These are phyloP conservation scores for Mastomys coucha DNA, from an alignment of 2,113 vertebrate species.

Conservation along the genomic window DNA sequence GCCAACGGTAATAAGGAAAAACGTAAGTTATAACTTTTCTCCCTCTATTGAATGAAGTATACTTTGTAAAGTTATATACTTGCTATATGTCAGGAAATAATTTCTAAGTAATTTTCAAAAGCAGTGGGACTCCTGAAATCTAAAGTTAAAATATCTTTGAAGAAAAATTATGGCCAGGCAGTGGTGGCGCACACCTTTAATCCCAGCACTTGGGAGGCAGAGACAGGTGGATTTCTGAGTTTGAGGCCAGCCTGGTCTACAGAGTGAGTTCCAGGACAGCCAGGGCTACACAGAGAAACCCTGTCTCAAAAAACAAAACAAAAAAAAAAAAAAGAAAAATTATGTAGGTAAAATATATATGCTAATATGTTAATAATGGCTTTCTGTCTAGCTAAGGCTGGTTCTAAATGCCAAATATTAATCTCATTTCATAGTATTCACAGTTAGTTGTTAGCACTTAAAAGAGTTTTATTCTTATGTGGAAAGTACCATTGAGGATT, in stretches of 20 bases:
- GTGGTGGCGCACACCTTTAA: no score
- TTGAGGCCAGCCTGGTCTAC: no score
- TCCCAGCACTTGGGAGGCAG: no score
- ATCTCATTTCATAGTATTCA: neutral
- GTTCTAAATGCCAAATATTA: neutral
- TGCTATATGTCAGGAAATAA: slow-evolving; percentile 30
- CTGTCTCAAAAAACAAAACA: no score
- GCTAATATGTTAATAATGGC: neutral
- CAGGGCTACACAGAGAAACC: no score
- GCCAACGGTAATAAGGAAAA: slow-evolving; percentile 96
- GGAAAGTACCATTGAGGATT: neutral
- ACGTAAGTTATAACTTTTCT: slow-evolving; percentile 87
- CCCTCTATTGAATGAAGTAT: neutral
- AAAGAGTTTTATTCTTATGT: neutral
- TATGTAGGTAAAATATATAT: slow-evolving; percentile 11
- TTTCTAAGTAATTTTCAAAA: slow-evolving; percentile 33
- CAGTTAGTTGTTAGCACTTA: neutral
- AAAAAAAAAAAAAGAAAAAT: neutral
- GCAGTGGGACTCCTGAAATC: slow-evolving; percentile 7
- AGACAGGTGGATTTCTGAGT: no score
- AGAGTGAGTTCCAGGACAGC: no score
- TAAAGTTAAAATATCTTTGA: slow-evolving; percentile 33
- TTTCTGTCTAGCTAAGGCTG: neutral
- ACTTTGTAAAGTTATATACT: slow-evolving; percentile 39
- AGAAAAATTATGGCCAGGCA: neutral